Base-by-base conservation (phyloP, 2,888 invertebrate species). In the Esperia sulphurella region DNA sequence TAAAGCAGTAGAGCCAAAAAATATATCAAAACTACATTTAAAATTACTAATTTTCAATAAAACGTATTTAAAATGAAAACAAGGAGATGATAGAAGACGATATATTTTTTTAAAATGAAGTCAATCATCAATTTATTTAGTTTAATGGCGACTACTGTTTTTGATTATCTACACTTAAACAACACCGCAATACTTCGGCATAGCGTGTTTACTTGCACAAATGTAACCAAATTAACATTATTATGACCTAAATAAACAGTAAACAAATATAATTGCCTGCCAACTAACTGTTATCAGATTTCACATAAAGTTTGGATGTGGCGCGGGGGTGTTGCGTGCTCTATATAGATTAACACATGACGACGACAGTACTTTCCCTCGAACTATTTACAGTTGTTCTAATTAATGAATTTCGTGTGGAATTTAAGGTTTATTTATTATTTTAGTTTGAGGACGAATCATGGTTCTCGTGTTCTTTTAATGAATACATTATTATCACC, bases 321-420 rank as follows among this genome's bases (percentile, higher is more conserved):
- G 28, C 30, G 21, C 21, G 46, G 50, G 33, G 48, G 54, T 59
- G 41, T 57, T 60, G 65, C 65, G 65, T 68, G 72, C 75, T 79
- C 76, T 71, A 65, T 63, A 62, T 45, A 63, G 53, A 59, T 63
- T 53, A 53, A 29, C 44, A 30, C 44, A 50, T 21, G 21, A 3
- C 41, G 43, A 42, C 31, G 30, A 29, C 14, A 41, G 45, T 44
- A 48, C 54, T 53, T 57, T 52, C 55, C 64, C 68, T 63, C 61
- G 59, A 58, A 65, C 83, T 83, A 83, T 59, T n/a, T 58, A 66
- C 84, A 85, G 83, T 84, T 71, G 77, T 60, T 65, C 77, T 83
- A 83, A 86, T 86, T 83, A 85, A 83, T 76, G 70, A 73, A 68
- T 79, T 75, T 71, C 62, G 60, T 74, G 68, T 58, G 57, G 62